phyloP scores from a whole-genome alignment of 2,113 vertebrate genomes.

The Brachyhypopomus occidentalis region DNA sequence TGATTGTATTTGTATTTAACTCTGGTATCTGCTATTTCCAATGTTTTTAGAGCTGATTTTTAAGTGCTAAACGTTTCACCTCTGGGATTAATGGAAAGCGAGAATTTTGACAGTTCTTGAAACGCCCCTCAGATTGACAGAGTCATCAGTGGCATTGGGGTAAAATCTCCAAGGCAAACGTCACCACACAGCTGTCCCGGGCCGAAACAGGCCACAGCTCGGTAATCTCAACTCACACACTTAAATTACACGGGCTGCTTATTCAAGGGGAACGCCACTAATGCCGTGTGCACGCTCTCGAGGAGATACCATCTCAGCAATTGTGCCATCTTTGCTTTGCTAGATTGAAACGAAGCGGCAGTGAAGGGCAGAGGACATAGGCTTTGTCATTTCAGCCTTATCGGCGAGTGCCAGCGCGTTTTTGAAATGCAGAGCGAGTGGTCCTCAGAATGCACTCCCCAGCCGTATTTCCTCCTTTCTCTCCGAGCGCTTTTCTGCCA shows the following conservation, averaged over 20 bases:
- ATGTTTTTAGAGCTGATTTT: too few relatives aligned
- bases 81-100: too few relatives aligned
- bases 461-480: constrained; percentile 40
- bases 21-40: too few relatives aligned
- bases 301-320: constrained; percentile 59
- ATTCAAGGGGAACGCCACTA: constrained; percentile 65
- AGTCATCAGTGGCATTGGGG: constrained; percentile 49
- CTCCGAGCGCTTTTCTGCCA: constrained; percentile 25
- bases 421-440: constrained; percentile 55
- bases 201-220: constrained; percentile 51
- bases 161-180: constrained; percentile 54
- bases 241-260: constrained; percentile 64
- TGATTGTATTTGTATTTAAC: too few relatives aligned
- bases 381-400: constrained; percentile 60
- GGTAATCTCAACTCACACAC: constrained; percentile 48
- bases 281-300: constrained; percentile 54
- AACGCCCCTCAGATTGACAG: constrained; percentile 50
- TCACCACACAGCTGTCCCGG: constrained; percentile 45
- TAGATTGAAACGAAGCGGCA: constrained; percentile 58
- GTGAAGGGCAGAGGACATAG: constrained; percentile 43
- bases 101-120: constrained; percentile 8
- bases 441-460: constrained; percentile 24
- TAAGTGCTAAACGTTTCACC: too few relatives aligned
- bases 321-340: constrained; percentile 59
- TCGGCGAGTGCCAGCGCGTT: constrained; percentile 60